A percentile compares a stretch with the other conserved stretches of the same genome.
phyloP scores from a whole-genome alignment of 2,888 invertebrate genomes.

The Nezara viridula region DNA sequence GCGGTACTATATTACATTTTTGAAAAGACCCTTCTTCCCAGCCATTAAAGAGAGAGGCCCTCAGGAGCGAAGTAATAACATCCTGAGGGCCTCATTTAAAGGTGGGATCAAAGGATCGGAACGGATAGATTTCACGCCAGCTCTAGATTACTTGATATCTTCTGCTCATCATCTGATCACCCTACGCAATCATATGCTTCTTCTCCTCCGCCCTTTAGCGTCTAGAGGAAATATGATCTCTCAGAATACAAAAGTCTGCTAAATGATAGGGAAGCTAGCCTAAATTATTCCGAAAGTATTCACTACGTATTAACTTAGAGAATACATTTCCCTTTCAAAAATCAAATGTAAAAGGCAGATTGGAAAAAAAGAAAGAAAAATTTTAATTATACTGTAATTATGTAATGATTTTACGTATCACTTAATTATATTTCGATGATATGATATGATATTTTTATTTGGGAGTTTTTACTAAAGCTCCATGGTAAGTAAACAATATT shows the following conservation, averaged over 20 bases:
- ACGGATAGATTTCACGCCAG: conserved; percentile 11
- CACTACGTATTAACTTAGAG: no score
- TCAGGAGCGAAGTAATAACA: neutral
- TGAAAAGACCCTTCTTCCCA: neutral
- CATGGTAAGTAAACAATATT: no score
- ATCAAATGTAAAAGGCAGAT: no score
- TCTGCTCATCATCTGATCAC: neutral
- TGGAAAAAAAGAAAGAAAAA: no score
- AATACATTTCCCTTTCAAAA: no score
- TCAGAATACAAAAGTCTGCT: neutral
- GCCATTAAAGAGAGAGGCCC: neutral
- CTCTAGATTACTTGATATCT: conserved; percentile 21
- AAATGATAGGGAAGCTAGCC: neutral
- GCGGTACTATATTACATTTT: neutral
- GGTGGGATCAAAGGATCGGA: neutral
- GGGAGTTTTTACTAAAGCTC: no score
- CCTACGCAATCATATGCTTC: neutral
- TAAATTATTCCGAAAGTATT: neutral
- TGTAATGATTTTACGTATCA: no score
- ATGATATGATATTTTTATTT: no score
- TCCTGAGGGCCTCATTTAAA: neutral
- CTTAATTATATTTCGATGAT: no score
- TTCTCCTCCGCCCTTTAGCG: no score
- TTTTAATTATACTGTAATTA: no score
- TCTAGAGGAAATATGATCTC: neutral